phyloP scores from a whole-genome alignment of 1,140 invertebrate species.

The Lepidotrigona ventralis region DNA sequence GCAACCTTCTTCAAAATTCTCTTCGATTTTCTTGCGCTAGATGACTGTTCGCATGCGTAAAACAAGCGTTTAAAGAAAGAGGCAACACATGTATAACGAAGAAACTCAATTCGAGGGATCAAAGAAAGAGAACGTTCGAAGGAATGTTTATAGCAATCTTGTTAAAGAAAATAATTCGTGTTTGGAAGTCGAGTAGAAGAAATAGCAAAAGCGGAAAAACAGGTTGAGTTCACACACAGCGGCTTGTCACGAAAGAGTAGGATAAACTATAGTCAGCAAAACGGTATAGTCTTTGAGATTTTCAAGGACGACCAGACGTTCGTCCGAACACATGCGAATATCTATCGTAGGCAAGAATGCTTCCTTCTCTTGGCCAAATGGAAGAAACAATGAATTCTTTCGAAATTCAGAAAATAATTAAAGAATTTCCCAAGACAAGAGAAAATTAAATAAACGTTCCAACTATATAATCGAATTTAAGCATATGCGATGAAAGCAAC shows the following conservation, averaged over 20 bases:
- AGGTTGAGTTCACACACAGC: conserved; percentile 29
- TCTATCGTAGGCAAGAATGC: conserved; percentile 26
- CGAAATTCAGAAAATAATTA: neutral
- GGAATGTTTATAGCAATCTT: neutral
- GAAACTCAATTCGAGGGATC: neutral
- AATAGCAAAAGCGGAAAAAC: neutral
- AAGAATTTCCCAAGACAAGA: neutral
- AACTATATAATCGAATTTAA: neutral
- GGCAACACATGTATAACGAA: neutral
- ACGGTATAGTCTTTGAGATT: conserved; percentile 44
- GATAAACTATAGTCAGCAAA: conserved; percentile 26
- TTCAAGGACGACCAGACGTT: conserved; percentile 25
- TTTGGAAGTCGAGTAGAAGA: conserved; percentile 6
- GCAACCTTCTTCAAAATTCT: neutral
- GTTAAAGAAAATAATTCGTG: neutral
- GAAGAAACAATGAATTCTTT: neutral
- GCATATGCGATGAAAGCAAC: neutral
- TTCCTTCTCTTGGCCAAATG: conserved; percentile 25
- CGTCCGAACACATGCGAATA: conserved; percentile 23
- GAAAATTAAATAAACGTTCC: neutral
- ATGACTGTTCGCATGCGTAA: neutral
- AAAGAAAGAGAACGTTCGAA: neutral
- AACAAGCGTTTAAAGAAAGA: too few species aligned
- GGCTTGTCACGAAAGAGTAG: neutral
- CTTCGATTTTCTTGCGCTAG: neutral